Base-by-base conservation (phyloP, 2,797 vertebrate genomes). In the Girardinus metallicus region DNA sequence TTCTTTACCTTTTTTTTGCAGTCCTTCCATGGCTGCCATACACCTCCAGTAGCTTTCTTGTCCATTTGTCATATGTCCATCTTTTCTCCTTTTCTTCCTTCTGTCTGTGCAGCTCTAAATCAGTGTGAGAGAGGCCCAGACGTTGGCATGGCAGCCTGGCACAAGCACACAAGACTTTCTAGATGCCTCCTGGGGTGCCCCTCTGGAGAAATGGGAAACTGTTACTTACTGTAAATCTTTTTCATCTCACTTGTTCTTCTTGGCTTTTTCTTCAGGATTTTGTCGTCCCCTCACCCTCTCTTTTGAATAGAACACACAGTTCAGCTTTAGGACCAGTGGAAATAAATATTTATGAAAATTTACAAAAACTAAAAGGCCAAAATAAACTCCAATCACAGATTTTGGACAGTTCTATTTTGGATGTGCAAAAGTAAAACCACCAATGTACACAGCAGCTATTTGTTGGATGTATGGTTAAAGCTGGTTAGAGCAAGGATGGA, bases 61-160 rank as follows among this genome's bases (percentile, higher is more conserved):
- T 84, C 85, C 79, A 81, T 83, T 88, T 76, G 53, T 88, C 73
- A 75, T 29, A 21, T 34, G 3, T 71, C 66, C 73, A 16, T 43
- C 60, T 31, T 64, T 64, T 31, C 64, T 77, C 79, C 77, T 87
- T 68, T 87, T 89, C 86, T 86, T 81, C 62, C n/a, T 5, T 73
- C 21, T 85, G 78, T 92, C 90, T 91, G 86, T 87, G 82, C 83
- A 60, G 72, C 79, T 78, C 82, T 80, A 77, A 79, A 79, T 86
- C 79, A 53, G 81, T 84, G 85, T 80, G 51, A 81, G 81, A 83
- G 41, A 75, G 86, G 75, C 89, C 80, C 84, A 1, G 9, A 80
- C 73, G 94, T 95, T 95, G 94, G 92, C 93, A 94, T 94, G 93
- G 93, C 88, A 94, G 89, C 91, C 86, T 93, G 93, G 92, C 92